Evolutionary conservation across 2,888 invertebrate species (phyloP), one percentile per base, ranked within the genome.

Genomic region (Aplocera efformata): DNA sequence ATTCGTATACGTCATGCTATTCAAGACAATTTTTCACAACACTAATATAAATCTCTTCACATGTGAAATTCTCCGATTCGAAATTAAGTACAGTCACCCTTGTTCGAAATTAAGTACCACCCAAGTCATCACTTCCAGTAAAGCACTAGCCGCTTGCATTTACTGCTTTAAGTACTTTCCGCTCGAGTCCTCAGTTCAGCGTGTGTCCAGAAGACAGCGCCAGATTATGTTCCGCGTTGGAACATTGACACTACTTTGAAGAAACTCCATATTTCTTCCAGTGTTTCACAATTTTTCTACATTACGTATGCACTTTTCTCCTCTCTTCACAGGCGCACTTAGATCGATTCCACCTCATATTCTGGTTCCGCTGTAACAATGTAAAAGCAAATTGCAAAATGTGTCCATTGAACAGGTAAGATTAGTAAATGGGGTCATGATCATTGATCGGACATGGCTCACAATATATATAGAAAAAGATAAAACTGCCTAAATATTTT

Each of bases 291-390:
- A 20, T 32, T 36, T 8, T 3, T 32, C 24, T 27, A 30, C 10
- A 32, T 42, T 48, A 50, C 24, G 43, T 47, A 9, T 32, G 50
- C 27, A 32, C 34, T 41, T 49, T 67, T 53, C 59, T 67, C 44
- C 63, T 56, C 30, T 58, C 58, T 50, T 86, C 86, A 45, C 88
- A 88, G 1, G 58, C 50, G 50, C 88, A 88, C 50, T 82, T 86
- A 78, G 71, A 79, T 39, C 83, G 76, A 72, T 83, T 86, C 88
- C 88, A 88, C 81, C 66, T 74, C 82, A 81, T 77, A 79, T 72
- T 77, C 72, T 63, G 75, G 72, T 67, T 82, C 76, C 67, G 62
- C 86, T 88, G 72, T 73, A 86, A 84, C 74, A 80, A 85, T 49
- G 40, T 60, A 72, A 60, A 57, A 40, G 10, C 27, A 60, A 35